Percentiles rank a stretch among this genome's conserved stretches.
These are phyloP conservation scores for Sylvilagus floridanus DNA, from an alignment of 2,797 vertebrate genomes.

Conservation along the genomic window DNA sequence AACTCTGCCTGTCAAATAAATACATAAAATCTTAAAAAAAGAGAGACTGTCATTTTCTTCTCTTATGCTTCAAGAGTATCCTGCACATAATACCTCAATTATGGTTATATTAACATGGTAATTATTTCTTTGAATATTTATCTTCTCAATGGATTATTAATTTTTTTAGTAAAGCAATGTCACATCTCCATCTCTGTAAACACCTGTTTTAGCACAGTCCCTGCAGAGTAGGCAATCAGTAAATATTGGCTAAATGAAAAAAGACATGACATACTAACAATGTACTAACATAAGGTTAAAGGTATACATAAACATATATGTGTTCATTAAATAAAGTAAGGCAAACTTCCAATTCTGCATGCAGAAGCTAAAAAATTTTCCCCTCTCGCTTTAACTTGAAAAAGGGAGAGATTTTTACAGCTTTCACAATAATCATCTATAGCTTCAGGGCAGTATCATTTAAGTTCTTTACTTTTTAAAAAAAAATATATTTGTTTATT, in stretches of 20 bases:
- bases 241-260: conserved; percentile 45
- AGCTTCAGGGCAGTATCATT: neutral
- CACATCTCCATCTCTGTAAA: conserved; percentile 18
- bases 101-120: neutral
- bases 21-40: too few relatives aligned
- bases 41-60: neutral
- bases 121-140: conserved; percentile 7
- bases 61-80: neutral
- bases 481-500: too few relatives aligned
- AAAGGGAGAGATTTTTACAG: conserved; percentile 31
- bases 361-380: conserved; percentile 11
- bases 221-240: neutral
- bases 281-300: conserved; percentile 31
- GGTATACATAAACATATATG: neutral
- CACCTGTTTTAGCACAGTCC: conserved; percentile 40
- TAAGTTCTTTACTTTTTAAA: neutral
- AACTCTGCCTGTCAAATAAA: too few relatives aligned
- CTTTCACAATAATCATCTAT: conserved; percentile 48
- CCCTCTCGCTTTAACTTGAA: conserved; percentile 33
- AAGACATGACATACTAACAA: neutral
- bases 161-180: conserved; percentile 5
- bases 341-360: conserved; percentile 47
- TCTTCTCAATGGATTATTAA: conserved; percentile 39
- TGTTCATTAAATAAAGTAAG: conserved; percentile 50
- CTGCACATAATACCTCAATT: neutral